phyloP scores from a whole-genome alignment of 2,888 invertebrate genomes.

The Agapostemon virescens region DNA sequence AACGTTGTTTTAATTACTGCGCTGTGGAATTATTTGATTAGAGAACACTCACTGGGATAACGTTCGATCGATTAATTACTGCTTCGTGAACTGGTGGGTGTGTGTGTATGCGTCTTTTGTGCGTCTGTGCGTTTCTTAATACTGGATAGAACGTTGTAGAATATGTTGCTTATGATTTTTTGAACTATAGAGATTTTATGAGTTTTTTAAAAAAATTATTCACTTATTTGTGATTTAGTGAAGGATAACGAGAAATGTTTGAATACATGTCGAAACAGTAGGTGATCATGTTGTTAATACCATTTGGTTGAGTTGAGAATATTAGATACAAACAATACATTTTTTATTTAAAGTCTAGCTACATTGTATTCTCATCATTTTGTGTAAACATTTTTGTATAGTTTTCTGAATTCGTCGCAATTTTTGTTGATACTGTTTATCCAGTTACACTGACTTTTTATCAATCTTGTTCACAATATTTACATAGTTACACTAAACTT shows the following conservation, averaged over 20 bases:
- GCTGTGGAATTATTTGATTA: neutral
- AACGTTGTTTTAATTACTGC: neutral
- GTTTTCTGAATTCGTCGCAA: too few species aligned
- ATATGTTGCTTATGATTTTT: neutral
- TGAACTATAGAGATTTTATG: neutral
- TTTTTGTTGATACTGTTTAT: too few species aligned
- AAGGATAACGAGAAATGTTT: too few species aligned
- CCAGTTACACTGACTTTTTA: too few species aligned
- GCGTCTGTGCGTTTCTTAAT: neutral
- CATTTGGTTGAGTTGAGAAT: too few species aligned
- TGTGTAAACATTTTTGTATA: too few species aligned
- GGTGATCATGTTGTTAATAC: too few species aligned
- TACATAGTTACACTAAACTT: too few species aligned
- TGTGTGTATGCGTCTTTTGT: too few species aligned
- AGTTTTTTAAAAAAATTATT: neutral
- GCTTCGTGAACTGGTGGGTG: neutral
- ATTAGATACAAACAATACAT: neutral
- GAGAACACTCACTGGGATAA: neutral
- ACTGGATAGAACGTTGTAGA: neutral
- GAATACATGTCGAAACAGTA: too few species aligned
- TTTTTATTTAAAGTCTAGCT: neutral
- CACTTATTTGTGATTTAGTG: neutral
- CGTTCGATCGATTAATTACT: neutral
- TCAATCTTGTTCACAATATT: too few species aligned
- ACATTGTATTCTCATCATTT: neutral